Base-by-base conservation (phyloP, 2,888 invertebrate genomes). In the Formica aserva region DNA sequence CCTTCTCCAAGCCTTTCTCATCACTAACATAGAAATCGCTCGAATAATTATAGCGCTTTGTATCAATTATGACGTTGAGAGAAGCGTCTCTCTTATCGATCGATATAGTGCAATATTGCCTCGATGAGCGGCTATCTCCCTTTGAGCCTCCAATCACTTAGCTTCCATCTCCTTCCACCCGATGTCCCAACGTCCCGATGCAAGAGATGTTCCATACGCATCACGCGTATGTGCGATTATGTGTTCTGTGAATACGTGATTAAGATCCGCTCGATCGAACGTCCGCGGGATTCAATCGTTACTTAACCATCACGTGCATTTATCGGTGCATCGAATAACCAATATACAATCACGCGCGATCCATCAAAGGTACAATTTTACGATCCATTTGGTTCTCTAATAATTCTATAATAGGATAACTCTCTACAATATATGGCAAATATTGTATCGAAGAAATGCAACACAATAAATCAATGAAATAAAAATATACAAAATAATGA, bases 91-190 rank as follows among this genome's bases (percentile, higher is more conserved):
- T 62, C 57, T 55, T 63, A 75, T 86, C 88, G 86, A 90, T 90
- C 91, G 84, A 89, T 87, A 85, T 75, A 69, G 77, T 83, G 90
- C 87, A 89, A 90, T 89, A 90, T 91, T 85, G 85, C 82, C 48
- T 85, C 90, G 88, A 91, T 89, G 90, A 89, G 80, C 86, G 62
- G 87, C 85, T 89, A 90, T 89, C 87, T 86, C 85, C 86, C 89
- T 89, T 90, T 89, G 89, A 89, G 85, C 81, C 71, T 88, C 84
- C 86, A 81, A 86, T 86, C 84, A 87, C 82, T 81, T 84, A 77
- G 83, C 69, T 48, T 45, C 52, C 80, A 57, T 45, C 81, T 52
- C 78, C 81, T 52, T 69, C 60, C 71, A 65, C 57, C 74, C 35
- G 35, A 57, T 22, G 29, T 82, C 75, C 62, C 62, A 45, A 22